A percentile compares a stretch with the other conserved stretches of the same genome.
Conservation (phyloP, 2,113 vertebrate species). For the Lycaon pictus region DNA sequence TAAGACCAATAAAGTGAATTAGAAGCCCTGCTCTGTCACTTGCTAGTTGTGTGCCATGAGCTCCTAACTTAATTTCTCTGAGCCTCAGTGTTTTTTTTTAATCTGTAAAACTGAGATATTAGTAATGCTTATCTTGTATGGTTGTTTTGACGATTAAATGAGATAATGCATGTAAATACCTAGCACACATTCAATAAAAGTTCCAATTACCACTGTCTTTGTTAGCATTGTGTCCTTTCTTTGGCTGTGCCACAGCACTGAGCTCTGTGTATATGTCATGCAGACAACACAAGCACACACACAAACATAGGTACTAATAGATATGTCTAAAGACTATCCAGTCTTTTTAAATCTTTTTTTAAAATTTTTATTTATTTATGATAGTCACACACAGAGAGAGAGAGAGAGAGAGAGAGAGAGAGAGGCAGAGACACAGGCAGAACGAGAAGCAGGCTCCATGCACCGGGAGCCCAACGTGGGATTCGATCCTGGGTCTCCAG, state of each 20-base stretch:
- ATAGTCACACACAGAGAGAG: too few relatives aligned
- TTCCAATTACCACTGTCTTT: background rate
- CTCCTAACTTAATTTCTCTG: background rate
- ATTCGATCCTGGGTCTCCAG: too few relatives aligned
- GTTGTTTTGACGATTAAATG: background rate
- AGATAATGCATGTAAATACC: background rate
- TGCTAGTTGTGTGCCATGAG: background rate
- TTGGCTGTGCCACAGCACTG: background rate
- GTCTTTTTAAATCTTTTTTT: background rate
- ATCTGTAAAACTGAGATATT: constrained; percentile 11
- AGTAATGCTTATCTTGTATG: background rate
- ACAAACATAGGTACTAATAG: background rate
- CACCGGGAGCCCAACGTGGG: too few relatives aligned
- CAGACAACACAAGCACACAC: background rate
- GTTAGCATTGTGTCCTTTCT: background rate
- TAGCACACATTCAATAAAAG: background rate
- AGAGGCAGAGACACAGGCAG: too few relatives aligned
- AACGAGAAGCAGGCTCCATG: too few relatives aligned
- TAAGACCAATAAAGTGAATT: background rate
- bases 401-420: too few relatives aligned
- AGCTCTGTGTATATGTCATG: background rate
- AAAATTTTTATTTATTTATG: too few relatives aligned
- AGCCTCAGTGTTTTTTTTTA: background rate
- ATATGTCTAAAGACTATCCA: background rate
- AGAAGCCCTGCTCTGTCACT: background rate